Evolutionary conservation across 1,140 invertebrate genomes (phyloP).

Genomic region (Holcopasites calliopsidis): DNA sequence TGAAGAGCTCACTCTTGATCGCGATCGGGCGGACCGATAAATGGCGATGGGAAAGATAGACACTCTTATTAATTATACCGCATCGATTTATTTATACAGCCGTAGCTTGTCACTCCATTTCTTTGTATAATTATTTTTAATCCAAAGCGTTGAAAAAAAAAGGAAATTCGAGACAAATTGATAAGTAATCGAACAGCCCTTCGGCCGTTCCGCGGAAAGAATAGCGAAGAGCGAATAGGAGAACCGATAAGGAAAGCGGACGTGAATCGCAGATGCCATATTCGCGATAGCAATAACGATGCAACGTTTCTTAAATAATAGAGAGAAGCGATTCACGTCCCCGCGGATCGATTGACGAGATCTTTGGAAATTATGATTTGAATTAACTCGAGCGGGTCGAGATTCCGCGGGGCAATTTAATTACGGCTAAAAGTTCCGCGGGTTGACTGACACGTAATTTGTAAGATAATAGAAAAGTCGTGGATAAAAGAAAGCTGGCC

Average conservation of each 20-base stretch:
- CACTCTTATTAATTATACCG: conserved; percentile 36
- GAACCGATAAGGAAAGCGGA: not conserved
- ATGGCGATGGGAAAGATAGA: conserved; percentile 40
- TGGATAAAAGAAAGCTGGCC: conserved; percentile 31
- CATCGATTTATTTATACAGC: conserved; percentile 13
- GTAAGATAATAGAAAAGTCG: conserved; percentile 54
- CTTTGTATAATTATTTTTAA: not conserved
- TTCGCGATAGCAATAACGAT: not conserved
- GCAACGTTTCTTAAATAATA: conserved; percentile 26
- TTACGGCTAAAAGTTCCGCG: conserved; percentile 51
- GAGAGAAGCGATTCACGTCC: not conserved
- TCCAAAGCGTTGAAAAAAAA: no score
- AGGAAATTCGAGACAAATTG: conserved; percentile 10
- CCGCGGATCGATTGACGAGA: conserved; percentile 42
- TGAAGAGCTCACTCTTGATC: no score
- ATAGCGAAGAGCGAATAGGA: not conserved
- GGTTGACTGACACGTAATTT: conserved; percentile 53
- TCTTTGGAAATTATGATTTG: conserved; percentile 54
- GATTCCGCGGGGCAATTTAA: conserved; percentile 51
- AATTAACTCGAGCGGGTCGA: conserved; percentile 39
- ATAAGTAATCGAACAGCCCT: not conserved
- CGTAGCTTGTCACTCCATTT: not conserved
- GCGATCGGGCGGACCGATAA: conserved; percentile 32
- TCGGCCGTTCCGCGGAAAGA: not conserved
- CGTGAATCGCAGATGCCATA: not conserved